Evolutionary conservation across 2,888 invertebrate species (phyloP), one percentile per base, ranked within the genome.

Genomic region (Nysson spinosus): DNA sequence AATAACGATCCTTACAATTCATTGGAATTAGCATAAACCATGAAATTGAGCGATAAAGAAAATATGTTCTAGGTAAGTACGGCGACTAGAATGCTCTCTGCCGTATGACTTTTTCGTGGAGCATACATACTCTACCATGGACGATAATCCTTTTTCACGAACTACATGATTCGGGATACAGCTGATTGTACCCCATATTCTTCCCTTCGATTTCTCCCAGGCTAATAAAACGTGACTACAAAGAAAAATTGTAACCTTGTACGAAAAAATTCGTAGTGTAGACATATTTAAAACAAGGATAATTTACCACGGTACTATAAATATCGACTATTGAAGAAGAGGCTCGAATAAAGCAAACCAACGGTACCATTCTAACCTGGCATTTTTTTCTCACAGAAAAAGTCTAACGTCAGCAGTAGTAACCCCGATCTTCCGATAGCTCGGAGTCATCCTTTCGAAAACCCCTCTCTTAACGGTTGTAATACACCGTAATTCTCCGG

Each of bases 1-100:
- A 74, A 73, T 82, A 78, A 79, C 65, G 70, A 76, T 64, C 60
- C 55, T 63, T 56, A 70, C 66, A 67, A 75, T 68, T 73, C 71
- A 58, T 67, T 39, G 43, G 65, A 69, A 68, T 71, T 64, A 69
- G 49, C 68, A 71, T 75, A 69, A 72, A 69, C 52, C 51, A 42
- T 63, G 63, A 72, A 72, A 68, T 55, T 61, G 49, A 16, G 39
- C 19, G 63, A 60, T 57, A 69, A 66, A 63, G 34, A 9, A 20
- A 56, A 69, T 63, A 54, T 35, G 11, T 34, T 50, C 11, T 20
- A 26, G 49, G 19, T 57, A 57, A 52, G 28, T 44, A 14, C 14
- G 28, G 16, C 34, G 14, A 1, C 14, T 7, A 4, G 34, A 6
- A 2, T 16, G 14, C 24, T 7, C 6, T 4, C 34, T 34, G 14